A percentile compares a stretch with the other conserved stretches of the same genome.
These are phyloP conservation scores for Nothoprocta perdicaria DNA, from an alignment of 2,113 vertebrate species.

Conservation along the genomic window DNA sequence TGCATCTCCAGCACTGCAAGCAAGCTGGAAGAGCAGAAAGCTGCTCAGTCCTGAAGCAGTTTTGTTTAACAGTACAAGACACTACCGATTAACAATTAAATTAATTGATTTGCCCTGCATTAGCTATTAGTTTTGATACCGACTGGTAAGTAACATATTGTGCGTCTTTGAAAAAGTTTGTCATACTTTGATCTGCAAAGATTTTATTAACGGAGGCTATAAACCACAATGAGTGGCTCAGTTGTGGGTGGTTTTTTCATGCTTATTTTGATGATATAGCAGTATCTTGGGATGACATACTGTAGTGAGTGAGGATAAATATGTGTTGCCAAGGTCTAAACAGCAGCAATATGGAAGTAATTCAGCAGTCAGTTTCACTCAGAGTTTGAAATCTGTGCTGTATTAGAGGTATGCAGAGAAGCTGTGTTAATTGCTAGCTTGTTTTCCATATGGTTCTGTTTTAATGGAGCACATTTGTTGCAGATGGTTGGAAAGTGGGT, in stretches of 20 bases:
- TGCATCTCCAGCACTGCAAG: background rate
- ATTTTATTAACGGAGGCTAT: slow-evolving; percentile 61
- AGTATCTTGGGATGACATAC: slow-evolving; percentile 72
- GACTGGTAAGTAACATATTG: slow-evolving; percentile 19
- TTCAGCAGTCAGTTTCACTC: slow-evolving; percentile 90
- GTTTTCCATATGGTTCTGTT: slow-evolving; percentile 97
- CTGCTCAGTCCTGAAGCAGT: background rate
- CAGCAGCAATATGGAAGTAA: slow-evolving; percentile 86
- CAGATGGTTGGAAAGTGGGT: slow-evolving; percentile 93
- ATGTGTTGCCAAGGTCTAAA: slow-evolving; percentile 83
- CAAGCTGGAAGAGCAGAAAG: background rate
- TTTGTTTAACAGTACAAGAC: slow-evolving; percentile 16
- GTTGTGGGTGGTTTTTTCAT: slow-evolving; percentile 56
- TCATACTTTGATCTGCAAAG: slow-evolving; percentile 55
- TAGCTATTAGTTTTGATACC: slow-evolving; percentile 20
- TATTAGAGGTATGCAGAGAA: slow-evolving; percentile 88
- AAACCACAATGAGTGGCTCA: slow-evolving; percentile 50
- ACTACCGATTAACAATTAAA: slow-evolving; percentile 14
- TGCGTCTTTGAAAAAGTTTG: slow-evolving; percentile 24
- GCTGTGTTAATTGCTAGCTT: slow-evolving; percentile 93
- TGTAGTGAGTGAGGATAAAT: slow-evolving; percentile 76
- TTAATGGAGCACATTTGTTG: slow-evolving; percentile 95
- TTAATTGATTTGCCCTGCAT: background rate
- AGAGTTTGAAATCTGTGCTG: slow-evolving; percentile 89
- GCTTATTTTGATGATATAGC: slow-evolving; percentile 64